Evolutionary conservation across 2,797 vertebrate genomes (phyloP), one percentile per base, ranked within the genome.

Genomic region (Coregonus ussuriensis): DNA sequence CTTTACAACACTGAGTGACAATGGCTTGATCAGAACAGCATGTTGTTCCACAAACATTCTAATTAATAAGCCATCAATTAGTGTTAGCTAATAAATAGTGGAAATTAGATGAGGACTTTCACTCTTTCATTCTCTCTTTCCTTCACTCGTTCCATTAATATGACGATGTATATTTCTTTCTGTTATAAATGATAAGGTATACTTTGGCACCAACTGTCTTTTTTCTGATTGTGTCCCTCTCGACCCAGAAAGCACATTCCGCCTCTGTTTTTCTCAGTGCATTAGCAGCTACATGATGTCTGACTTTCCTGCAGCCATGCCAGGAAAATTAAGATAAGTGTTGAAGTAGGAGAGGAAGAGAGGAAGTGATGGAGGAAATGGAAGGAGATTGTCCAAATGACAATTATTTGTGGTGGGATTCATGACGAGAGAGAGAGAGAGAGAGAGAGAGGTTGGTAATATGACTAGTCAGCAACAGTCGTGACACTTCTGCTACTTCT

Each of bases 241-340:
- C 70, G 14, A 4, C 80, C 79, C 80, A 74, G 52, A 74, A 72
- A 59, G 68, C 81, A 77, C 78, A 7, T 72, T 84, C 83, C 79
- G 76, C 78, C 47, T 35, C 65, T 47, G 77, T 62, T 47, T 85
- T 78, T 85, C 83, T 84, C 80, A 86, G 79, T 71, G 37, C 78
- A 82, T 79, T 6, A 15, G 54, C 1, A 82, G 79, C 84, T 47
- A 47, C 41, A 47, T 90, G 87, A 89, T 79, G 78, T 88, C 72
- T 31, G 81, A 84, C 84, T 86, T 89, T 89, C 85, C 90, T 87
- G 82, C 25, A 37, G 84, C 82, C 6, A 6, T 84, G 86, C 86
- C 87, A 84, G 83, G 87, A 88, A 88, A 89, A 81, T 66, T 59
- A 31, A 89, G 83, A 90, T 88, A 89, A 84, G 83, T 85, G 75